Evolutionary conservation across 2,797 vertebrate genomes (phyloP).

Genomic region (Cyprinodon diabolis): DNA sequence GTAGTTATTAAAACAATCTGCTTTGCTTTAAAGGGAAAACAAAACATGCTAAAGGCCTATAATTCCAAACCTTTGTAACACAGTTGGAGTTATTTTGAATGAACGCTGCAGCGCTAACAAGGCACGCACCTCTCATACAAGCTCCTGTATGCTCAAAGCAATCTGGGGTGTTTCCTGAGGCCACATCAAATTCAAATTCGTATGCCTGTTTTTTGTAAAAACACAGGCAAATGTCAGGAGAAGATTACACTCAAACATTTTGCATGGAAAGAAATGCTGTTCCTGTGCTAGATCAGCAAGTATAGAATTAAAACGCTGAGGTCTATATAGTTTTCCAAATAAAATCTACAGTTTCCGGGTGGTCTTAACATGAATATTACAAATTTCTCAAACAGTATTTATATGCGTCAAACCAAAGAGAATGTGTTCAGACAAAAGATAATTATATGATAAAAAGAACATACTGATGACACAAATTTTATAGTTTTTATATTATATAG

Average conservation of each 20-base stretch:
- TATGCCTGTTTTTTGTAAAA: constrained; percentile 16
- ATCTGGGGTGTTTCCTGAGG: constrained; percentile 2
- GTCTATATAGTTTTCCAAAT: background rate
- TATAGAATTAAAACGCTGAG: background rate
- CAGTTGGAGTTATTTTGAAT: background rate
- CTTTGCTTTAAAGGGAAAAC: background rate
- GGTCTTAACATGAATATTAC: constrained; percentile 13
- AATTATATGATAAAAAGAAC: background rate
- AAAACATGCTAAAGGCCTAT: background rate
- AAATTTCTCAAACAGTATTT: background rate
- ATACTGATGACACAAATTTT: background rate
- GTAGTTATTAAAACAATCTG: too few relatives aligned
- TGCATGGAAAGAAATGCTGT: background rate
- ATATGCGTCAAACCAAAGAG: background rate
- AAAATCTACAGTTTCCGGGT: background rate
- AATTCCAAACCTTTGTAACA: background rate
- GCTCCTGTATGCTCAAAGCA: constrained; percentile 10
- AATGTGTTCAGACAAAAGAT: background rate
- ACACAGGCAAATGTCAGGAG: background rate
- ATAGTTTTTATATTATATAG: background rate
- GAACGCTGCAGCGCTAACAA: background rate
- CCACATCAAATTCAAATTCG: constrained; percentile 4
- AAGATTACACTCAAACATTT: background rate
- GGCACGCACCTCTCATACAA: background rate
- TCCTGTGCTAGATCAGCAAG: background rate